These are phyloP conservation scores for Zaprionus africanus DNA, from an alignment of 1,140 invertebrate species.

Conservation along the genomic window DNA sequence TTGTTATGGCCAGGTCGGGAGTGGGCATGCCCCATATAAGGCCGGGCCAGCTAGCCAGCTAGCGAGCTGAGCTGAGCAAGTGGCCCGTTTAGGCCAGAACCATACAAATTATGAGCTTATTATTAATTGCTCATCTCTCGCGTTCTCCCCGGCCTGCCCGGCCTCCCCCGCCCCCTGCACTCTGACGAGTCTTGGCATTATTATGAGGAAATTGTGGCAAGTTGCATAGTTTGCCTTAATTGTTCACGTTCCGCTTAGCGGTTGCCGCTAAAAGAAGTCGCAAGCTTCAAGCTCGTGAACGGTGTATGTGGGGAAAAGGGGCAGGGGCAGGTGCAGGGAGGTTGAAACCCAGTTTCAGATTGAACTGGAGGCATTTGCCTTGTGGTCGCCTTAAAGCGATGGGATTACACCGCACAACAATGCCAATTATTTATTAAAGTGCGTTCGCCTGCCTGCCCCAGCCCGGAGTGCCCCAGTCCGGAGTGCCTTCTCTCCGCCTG, in stretches of 20 bases:
- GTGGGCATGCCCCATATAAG: conserved; percentile 58
- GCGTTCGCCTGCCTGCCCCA: conserved; percentile 43
- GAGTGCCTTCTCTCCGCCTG: no score
- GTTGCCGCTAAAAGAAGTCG: conserved; percentile 27
- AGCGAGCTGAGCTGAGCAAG: conserved; percentile 6
- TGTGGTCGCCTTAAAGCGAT: conserved; percentile 49
- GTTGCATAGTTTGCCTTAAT: conserved; percentile 76
- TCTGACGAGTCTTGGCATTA: conserved; percentile 40
- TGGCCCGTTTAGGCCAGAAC: conserved; percentile 59
- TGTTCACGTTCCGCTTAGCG: conserved; percentile 72
- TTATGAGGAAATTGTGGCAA: conserved; percentile 76
- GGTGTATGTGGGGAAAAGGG: not conserved
- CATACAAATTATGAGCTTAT: conserved; percentile 82
- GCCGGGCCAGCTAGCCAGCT: conserved; percentile 5
- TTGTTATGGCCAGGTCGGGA: conserved; percentile 54
- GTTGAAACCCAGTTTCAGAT: conserved; percentile 10
- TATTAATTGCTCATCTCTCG: conserved; percentile 71
- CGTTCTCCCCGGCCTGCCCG: not conserved
- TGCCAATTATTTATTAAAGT: conserved; percentile 82
- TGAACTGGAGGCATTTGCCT: conserved; percentile 1
- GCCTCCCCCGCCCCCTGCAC: not conserved
- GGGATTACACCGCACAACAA: conserved; percentile 68
- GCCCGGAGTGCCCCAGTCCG: no score
- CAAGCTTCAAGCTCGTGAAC: not conserved
- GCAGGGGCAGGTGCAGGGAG: not conserved